Evolutionary conservation across 2,113 vertebrate genomes (phyloP).

Genomic region (Daphoenositta chrysoptera): DNA sequence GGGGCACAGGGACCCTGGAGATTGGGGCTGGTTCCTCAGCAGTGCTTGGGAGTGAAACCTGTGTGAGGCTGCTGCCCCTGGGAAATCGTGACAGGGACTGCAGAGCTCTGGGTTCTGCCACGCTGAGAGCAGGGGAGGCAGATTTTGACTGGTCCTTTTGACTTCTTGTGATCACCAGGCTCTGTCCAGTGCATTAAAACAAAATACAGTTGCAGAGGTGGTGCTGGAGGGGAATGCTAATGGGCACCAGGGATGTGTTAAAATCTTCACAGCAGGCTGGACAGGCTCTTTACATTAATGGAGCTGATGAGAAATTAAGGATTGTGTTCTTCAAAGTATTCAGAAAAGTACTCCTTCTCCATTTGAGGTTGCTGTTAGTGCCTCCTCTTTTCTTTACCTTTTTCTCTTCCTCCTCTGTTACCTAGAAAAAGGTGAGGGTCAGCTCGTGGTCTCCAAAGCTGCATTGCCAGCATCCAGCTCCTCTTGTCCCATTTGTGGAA

Average conservation of each 20-base stretch:
- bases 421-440: neutral
- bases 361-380: neutral
- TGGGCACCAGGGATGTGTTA: neutral
- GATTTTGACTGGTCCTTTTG: neutral
- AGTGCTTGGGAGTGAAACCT: neutral
- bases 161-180: neutral
- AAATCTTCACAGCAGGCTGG: neutral
- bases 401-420: neutral
- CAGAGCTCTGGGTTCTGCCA: neutral
- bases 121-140: neutral
- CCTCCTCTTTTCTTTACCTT: neutral
- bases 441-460: neutral
- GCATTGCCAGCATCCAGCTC: neutral
- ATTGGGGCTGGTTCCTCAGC: neutral
- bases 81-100: neutral
- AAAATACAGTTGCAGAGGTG: neutral
- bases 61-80: rapidly evolving
- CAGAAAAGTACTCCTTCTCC: neutral
- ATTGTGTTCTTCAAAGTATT: neutral
- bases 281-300: neutral
- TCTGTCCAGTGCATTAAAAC: neutral
- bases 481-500: neutral
- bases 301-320: neutral
- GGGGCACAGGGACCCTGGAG: rapidly evolving
- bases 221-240: neutral